Base-by-base conservation (phyloP, 2,888 invertebrate genomes). In the Epinotia bilunana region DNA sequence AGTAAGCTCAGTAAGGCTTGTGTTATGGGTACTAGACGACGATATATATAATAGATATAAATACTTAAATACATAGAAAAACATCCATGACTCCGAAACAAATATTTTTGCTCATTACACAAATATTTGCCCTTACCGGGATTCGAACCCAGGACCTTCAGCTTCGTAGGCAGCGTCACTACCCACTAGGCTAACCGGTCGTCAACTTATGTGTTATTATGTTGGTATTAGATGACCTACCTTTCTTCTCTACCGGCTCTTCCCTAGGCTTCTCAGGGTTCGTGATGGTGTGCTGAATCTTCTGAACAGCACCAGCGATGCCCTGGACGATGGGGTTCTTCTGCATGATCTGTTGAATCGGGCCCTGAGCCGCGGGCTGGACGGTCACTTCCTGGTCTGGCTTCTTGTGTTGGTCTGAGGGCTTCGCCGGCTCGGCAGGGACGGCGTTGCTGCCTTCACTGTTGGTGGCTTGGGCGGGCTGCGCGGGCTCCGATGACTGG, bases 181-280 rank as follows among this genome's bases (percentile, higher is more conserved):
- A n/a, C n/a, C n/a, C n/a, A n/a, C n/a, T n/a, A n/a, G n/a, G n/a
- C n/a, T n/a, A n/a, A n/a, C n/a, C n/a, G n/a, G n/a, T n/a, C n/a
- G n/a, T n/a, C n/a, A n/a, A n/a, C n/a, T 53, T 13, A 33, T 13
- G 49, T 43, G 13, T 46, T 13, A 13, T 13, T 46, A 11, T 49
- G 4, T 49, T 49, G 16, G 16, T 49, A 6, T 64, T 20, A 13
- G 20, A 53, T 33, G 53, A 53, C 65, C 7, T 65, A 65, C 65
- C 65, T 46, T 69, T 23, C 13, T 77, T 63, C 7, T 76, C 77
- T 53, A 49, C 61, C n/a, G 76, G 13, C 2, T 80, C 79, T 18
- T 86, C 87, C 6, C 89, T 85, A 0, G 90, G 89, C 71, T 83
- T 86, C 53, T 87, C 88, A 5, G 84, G 83, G 73, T 87, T 86